Percentiles rank a stretch among this genome's conserved stretches.
Evolutionary conservation across 2,113 vertebrate genomes (phyloP).

Genomic region (Sebastes schlegelii): DNA sequence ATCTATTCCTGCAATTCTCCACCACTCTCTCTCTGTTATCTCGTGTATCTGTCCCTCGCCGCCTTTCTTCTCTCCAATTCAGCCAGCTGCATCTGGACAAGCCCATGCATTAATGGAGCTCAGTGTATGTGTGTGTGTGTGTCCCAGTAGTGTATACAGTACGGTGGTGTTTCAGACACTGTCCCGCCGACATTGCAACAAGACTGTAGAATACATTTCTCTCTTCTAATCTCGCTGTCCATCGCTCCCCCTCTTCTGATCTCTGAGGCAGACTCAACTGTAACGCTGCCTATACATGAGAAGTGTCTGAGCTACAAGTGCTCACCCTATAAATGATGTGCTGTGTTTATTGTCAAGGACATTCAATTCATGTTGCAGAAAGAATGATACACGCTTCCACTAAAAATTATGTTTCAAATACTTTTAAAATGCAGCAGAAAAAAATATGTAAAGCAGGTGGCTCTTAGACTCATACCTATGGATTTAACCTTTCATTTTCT

Average conservation of each 20-base stretch:
- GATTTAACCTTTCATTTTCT: too few relatives aligned
- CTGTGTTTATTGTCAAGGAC: slow-evolving; percentile 8
- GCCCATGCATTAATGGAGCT: slow-evolving; percentile 16
- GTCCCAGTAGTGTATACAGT: neutral
- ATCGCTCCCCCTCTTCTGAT: slow-evolving; percentile 22
- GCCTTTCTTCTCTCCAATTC: slow-evolving; percentile 19
- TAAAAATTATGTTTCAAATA: neutral
- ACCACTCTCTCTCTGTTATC: slow-evolving; percentile 21
- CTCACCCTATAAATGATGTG: slow-evolving; percentile 3
- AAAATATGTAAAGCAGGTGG: neutral
- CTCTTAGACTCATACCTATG: neutral
- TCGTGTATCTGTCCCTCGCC: neutral
- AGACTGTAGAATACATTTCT: slow-evolving; percentile 9
- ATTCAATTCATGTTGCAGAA: neutral
- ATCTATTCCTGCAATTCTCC: slow-evolving; percentile 14
- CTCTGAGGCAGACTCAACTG: slow-evolving; percentile 18
- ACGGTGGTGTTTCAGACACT: neutral
- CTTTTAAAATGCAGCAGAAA: neutral
- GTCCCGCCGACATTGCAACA: slow-evolving; percentile 25
- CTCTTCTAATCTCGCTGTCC: slow-evolving; percentile 11
- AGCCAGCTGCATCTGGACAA: slow-evolving; percentile 20
- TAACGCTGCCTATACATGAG: neutral
- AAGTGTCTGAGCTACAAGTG: slow-evolving; percentile 16
- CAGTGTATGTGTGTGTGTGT: slow-evolving; percentile 10
- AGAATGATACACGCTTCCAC: neutral